These are phyloP conservation scores for Epinotia brunnichana DNA, from an alignment of 2,888 invertebrate genomes.

Conservation along the genomic window DNA sequence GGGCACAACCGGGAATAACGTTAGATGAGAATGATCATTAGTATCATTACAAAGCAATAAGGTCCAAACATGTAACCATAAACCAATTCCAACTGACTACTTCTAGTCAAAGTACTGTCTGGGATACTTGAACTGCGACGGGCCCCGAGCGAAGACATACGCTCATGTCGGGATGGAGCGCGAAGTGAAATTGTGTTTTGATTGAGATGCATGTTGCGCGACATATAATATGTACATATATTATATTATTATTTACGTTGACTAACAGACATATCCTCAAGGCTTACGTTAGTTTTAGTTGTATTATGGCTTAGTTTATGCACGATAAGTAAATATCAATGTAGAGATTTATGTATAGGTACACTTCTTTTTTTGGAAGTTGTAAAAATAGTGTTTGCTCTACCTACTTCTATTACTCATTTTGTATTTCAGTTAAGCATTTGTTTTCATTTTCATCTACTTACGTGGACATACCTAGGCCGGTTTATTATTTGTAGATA, in stretches of 20 bases:
- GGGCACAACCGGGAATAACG: too few species aligned
- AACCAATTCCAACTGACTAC: too few species aligned
- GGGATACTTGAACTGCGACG: not conserved
- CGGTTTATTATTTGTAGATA: too few species aligned
- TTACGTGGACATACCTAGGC: too few species aligned
- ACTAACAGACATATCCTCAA: not conserved
- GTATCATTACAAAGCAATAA: too few species aligned
- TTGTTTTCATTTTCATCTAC: too few species aligned
- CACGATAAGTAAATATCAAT: not conserved
- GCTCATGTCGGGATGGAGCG: constrained; percentile 17
- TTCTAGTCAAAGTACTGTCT: not conserved
- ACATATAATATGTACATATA: not conserved
- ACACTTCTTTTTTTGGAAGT: not conserved
- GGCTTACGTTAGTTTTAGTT: not conserved
- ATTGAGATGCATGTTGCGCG: constrained; percentile 5
- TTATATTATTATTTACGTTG: not conserved
- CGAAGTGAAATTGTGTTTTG: constrained; percentile 29
- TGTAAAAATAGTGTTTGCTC: too few species aligned
- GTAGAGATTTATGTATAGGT: not conserved
- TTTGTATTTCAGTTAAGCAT: too few species aligned
- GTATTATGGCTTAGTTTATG: too few species aligned
- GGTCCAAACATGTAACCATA: too few species aligned
- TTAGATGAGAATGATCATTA: too few species aligned
- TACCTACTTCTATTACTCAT: too few species aligned
- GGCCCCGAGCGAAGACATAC: constrained; percentile 22